Conservation (phyloP, 2,888 invertebrate species). For the Reticulitermes lucifugus region DNA sequence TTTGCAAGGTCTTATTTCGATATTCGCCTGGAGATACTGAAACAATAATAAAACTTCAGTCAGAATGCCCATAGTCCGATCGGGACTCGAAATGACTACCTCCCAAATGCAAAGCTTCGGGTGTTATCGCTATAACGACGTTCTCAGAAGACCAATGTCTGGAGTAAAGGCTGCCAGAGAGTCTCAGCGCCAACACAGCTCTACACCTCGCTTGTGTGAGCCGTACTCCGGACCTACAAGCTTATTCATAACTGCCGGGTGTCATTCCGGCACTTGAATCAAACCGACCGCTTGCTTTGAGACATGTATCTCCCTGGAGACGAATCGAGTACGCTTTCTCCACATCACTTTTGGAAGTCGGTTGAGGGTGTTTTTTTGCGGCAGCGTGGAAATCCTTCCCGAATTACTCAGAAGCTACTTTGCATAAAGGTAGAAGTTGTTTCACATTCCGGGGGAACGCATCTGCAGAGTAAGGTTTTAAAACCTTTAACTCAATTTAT, state of each 20-base stretch:
- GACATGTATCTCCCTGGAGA: not conserved
- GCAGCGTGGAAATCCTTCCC: not conserved
- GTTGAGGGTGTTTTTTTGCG: not conserved
- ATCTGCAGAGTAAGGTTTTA: not conserved
- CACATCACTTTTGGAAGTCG: not conserved
- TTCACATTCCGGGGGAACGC: not conserved
- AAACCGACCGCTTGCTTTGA: not conserved
- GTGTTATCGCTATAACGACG: too few relatives aligned
- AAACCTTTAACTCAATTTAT: conserved; percentile 13
- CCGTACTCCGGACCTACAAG: too few relatives aligned
- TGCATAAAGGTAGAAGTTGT: not conserved
- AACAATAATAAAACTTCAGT: too few relatives aligned
- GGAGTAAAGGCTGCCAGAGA: too few relatives aligned
- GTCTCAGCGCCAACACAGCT: too few relatives aligned
- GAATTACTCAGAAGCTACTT: conserved; percentile 3
- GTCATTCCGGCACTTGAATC: not conserved
- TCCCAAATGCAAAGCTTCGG: too few relatives aligned
- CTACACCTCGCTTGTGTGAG: too few relatives aligned
- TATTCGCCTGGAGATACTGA: too few relatives aligned
- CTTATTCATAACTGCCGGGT: not conserved
- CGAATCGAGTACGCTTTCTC: not conserved
- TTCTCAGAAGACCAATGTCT: too few relatives aligned
- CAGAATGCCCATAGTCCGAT: too few relatives aligned
- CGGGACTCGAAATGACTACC: too few relatives aligned
- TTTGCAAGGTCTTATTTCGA: too few relatives aligned